Evolutionary conservation across 2,797 vertebrate species (phyloP).

Genomic region (Pitangus sulphuratus): DNA sequence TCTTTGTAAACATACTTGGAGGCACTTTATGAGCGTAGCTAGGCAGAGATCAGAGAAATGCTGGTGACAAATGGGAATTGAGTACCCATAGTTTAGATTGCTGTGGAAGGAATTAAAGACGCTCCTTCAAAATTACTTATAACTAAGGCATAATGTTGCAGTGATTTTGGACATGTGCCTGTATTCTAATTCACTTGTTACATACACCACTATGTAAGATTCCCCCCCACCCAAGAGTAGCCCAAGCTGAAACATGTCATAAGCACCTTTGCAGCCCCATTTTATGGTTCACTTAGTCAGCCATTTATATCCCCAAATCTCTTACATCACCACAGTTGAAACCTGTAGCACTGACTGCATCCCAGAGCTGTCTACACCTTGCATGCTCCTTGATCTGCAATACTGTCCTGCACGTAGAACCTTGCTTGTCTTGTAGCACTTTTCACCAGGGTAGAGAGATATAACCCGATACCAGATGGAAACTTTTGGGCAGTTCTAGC

Average conservation of each 20-base stretch:
- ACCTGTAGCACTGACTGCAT: neutral
- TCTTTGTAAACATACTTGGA: conserved; percentile 21
- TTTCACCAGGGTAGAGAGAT: neutral
- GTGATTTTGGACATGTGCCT: neutral
- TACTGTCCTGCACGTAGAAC: neutral
- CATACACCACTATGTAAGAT: neutral
- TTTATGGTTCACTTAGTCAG: neutral
- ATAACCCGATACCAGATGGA: neutral
- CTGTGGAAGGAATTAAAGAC: neutral
- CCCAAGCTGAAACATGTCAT: neutral
- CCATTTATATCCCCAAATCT: neutral
- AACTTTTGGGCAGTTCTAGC: neutral
- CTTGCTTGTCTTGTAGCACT: neutral
- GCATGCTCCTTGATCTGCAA: neutral
- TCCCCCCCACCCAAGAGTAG: neutral
- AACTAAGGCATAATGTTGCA: neutral
- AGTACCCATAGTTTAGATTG: neutral
- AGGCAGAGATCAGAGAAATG: conserved; percentile 23
- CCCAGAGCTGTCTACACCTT: neutral
- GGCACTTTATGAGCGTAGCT: neutral
- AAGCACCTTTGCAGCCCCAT: neutral
- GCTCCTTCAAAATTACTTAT: neutral
- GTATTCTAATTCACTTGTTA: neutral
- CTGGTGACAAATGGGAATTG: neutral
- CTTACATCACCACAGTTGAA: neutral